phyloP scores from a whole-genome alignment of 2,797 vertebrate genomes.

The Sphenodon punctatus region DNA sequence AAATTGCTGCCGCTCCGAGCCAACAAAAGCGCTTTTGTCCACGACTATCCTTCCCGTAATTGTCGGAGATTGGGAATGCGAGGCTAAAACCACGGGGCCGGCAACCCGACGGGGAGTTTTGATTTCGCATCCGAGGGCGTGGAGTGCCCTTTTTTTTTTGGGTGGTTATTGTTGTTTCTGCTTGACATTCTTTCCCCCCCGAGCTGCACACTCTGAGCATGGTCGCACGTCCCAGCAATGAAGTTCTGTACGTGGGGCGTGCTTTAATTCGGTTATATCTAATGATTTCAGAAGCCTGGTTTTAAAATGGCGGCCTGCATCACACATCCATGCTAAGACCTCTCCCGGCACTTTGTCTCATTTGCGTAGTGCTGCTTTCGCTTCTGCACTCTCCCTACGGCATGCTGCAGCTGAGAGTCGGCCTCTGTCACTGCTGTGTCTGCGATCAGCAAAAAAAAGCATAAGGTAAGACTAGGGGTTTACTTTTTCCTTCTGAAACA shows the following conservation, averaged over 20 bases:
- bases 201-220: conserved; percentile 14
- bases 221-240: conserved; percentile 47
- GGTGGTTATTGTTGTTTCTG: too few species aligned
- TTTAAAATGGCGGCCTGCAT: conserved; percentile 77
- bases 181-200: neutral
- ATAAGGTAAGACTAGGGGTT: conserved; percentile 72
- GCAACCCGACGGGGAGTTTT: too few species aligned
- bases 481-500: too few species aligned
- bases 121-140: too few species aligned
- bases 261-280: conserved; percentile 67
- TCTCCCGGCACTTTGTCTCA: conserved; percentile 50
- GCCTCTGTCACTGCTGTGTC: conserved; percentile 27
- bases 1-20: too few species aligned
- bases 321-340: conserved; percentile 71
- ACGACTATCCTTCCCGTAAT: too few species aligned
- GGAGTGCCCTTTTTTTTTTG: too few species aligned
- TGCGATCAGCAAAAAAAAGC: conserved; percentile 30
- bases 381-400: conserved; percentile 61
- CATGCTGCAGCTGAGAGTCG: conserved; percentile 55
- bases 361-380: conserved; percentile 53
- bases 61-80: too few species aligned
- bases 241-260: conserved; percentile 66
- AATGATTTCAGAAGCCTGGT: conserved; percentile 60
- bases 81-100: too few species aligned
- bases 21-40: too few species aligned